phyloP scores from a whole-genome alignment of 1,140 invertebrate genomes.

The Rhagoletis zephyria region DNA sequence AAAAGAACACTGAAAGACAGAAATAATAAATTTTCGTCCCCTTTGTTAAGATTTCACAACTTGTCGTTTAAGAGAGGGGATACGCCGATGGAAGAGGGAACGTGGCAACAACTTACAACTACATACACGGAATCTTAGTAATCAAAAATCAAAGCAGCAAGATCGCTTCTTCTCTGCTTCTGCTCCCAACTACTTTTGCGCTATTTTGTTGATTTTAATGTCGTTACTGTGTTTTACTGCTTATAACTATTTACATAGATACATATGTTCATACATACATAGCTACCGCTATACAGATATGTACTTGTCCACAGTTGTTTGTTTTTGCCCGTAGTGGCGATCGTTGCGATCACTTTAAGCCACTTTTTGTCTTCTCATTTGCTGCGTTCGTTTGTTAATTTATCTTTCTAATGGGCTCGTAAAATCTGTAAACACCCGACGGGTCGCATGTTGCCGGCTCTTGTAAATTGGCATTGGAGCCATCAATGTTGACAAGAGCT shows the following conservation, averaged over 20 bases:
- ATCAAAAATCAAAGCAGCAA: constrained; percentile 27
- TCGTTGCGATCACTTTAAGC: constrained; percentile 9
- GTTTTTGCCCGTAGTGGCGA: neutral
- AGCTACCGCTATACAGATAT: neutral
- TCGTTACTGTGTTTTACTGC: neutral
- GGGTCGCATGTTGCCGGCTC: neutral
- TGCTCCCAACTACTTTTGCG: neutral
- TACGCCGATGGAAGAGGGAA: neutral
- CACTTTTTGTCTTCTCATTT: neutral
- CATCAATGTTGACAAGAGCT: neutral
- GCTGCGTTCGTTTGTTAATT: constrained; percentile 23
- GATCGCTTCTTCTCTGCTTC: neutral
- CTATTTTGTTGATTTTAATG: neutral
- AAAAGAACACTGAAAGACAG: neutral
- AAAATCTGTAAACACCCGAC: constrained; percentile 43
- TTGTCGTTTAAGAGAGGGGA: neutral
- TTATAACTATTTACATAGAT: neutral
- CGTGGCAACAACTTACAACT: neutral
- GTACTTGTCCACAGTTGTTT: neutral
- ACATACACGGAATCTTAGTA: neutral
- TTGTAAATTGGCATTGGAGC: constrained; percentile 45
- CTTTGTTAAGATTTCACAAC: constrained; percentile 8
- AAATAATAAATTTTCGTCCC: neutral
- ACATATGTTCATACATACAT: neutral
- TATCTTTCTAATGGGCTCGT: constrained; percentile 55